Evolutionary conservation across 2,888 invertebrate genomes (phyloP), one percentile per base, ranked within the genome.

Genomic region (Eilema depressum): DNA sequence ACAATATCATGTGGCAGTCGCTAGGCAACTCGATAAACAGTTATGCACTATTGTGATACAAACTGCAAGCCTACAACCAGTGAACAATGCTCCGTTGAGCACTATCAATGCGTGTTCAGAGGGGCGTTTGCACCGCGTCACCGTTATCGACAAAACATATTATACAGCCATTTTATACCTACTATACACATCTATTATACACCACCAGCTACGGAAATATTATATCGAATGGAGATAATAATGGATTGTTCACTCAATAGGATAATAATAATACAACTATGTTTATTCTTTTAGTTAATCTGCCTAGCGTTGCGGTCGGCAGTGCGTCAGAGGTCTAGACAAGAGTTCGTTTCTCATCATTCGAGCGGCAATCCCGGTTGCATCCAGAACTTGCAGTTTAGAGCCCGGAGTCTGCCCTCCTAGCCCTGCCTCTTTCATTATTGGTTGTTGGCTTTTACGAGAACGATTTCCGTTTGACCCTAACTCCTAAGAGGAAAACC

Each of bases 61-160:
- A 28, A 8, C n/a, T 53, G n/a, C 53, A 53, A 53, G 53, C n/a
- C 33, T 59, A 23, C 59, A 57, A 17, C 3, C 33, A 41, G 28
- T 47, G 47, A 62, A 69, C 71, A 73, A 61, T 69, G 75, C 70
- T 68, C 47, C 78, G 74, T 75, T 76, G 66, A 65, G 66, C 61
- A 71, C 70, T 80, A 80, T 75, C 73, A 68, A 33, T 60, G 66
- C 62, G 28, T 62, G 65, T 66, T 57, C 68, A 70, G 37, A 70
- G 80, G 79, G 79, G 79, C 80, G 79, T 79, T 66, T 11, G 59
- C 33, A 56, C 8, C 74, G 71, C 74, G 75, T 75, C 77, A 80
- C 37, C 14, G 57, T 69, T 64, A 69, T 69, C 69, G 25, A 59
- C 25, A 64, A 63, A 28, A 30, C 23, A 65, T 33, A 65, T 23